Conservation (phyloP, 2,888 invertebrate species). For the Nemotelus nigrinus region DNA sequence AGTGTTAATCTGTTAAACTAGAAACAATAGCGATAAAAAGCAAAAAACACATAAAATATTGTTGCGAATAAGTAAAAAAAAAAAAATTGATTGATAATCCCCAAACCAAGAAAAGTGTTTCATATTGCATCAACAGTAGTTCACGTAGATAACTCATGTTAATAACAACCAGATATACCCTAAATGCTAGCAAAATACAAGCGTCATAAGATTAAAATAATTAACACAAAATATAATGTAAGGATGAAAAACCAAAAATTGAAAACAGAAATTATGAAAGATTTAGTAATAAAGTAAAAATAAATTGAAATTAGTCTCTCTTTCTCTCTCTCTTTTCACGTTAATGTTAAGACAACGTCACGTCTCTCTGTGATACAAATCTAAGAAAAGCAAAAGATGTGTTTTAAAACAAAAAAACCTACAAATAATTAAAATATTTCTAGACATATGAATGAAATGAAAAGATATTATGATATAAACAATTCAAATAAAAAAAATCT, state of each 20-base stretch:
- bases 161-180: not conserved
- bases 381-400: conserved; percentile 13
- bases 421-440: conserved; percentile 7
- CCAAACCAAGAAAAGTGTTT: conserved; percentile 6
- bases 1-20: no score
- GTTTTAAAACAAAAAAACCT: not conserved
- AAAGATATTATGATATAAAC: conserved; percentile 27
- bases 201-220: not conserved
- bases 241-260: not conserved
- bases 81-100: not conserved
- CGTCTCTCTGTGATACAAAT: conserved; percentile 61
- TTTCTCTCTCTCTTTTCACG: conserved; percentile 50
- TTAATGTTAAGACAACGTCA: conserved; percentile 57
- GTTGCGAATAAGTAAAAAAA: not conserved
- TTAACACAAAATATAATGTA: not conserved
- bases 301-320: conserved; percentile 35
- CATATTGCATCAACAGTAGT: conserved; percentile 31
- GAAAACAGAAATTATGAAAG: not conserved
- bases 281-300: conserved; percentile 12
- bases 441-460: not conserved
- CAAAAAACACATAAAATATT: no score
- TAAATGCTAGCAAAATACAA: not conserved
- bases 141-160: not conserved
- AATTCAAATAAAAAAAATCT: conserved; percentile 15
- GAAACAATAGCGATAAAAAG: not conserved